Evolutionary conservation across 2,113 vertebrate species (phyloP).

Genomic region (Hippoglossus stenolepis): DNA sequence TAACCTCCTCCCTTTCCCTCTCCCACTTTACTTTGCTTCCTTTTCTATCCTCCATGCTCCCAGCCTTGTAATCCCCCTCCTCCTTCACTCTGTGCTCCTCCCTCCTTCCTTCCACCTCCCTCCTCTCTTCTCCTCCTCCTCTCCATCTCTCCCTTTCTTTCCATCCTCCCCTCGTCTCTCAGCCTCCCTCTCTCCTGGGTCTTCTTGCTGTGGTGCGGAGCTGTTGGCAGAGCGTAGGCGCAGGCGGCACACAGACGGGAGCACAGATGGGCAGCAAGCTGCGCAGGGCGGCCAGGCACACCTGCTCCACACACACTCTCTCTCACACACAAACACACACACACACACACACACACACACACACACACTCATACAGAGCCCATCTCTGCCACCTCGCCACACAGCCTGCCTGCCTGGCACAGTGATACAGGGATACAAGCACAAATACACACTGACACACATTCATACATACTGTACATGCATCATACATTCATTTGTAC

Average conservation of each 20-base stretch:
- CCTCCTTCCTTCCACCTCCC: constrained; percentile 28
- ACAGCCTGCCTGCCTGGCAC: constrained; percentile 71
- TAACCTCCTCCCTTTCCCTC: constrained; percentile 29
- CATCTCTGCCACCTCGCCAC: constrained; percentile 70
- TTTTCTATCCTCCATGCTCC: constrained; percentile 38
- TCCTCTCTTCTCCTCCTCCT: constrained; percentile 31
- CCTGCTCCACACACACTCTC: constrained; percentile 81
- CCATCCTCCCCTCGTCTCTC: constrained; percentile 68
- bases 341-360: constrained; percentile 46
- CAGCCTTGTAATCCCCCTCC: constrained; percentile 53
- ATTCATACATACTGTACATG: constrained; percentile 7
- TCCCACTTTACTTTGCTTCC: constrained; percentile 31
- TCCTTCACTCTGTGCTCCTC: constrained; percentile 38
- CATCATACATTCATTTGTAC: constrained; percentile 25
- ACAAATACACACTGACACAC: constrained; percentile 56
- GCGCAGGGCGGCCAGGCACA: constrained; percentile 83
- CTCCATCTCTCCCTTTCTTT: constrained; percentile 47
- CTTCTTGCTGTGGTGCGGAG: constrained; percentile 76
- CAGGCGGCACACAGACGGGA: constrained; percentile 85
- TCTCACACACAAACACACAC: constrained; percentile 52
- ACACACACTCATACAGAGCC: constrained; percentile 53
- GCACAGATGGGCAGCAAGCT: constrained; percentile 88
- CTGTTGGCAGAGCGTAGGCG: constrained; percentile 83
- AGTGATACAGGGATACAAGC: constrained; percentile 61
- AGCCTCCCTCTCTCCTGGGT: constrained; percentile 78